These are phyloP conservation scores for Centruroides vittatus DNA, from an alignment of 1,140 invertebrate genomes.

Conservation along the genomic window DNA sequence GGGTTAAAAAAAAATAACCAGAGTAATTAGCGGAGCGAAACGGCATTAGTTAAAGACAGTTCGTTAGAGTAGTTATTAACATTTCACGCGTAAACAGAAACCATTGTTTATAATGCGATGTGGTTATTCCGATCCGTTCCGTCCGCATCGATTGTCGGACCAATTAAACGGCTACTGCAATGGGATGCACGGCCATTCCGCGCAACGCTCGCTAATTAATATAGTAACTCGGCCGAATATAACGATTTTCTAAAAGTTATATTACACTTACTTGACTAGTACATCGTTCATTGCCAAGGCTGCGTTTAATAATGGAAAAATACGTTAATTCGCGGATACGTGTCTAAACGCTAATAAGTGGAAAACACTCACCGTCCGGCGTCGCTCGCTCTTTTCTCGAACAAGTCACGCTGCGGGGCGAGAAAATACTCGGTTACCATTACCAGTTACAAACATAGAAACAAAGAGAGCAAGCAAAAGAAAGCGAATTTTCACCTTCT, in stretches of 20 bases:
- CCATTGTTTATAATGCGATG: constrained; percentile 4
- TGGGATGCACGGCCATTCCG: background rate
- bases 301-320: background rate
- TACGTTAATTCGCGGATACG: too few species aligned
- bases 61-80: constrained; percentile 1
- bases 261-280: background rate
- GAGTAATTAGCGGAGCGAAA: too few species aligned
- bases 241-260: constrained; percentile 1
- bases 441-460: background rate
- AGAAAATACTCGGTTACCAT: background rate
- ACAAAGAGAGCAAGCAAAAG: background rate
- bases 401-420: constrained; percentile 82
- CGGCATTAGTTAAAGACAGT: constrained; percentile 2
- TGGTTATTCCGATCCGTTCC: background rate
- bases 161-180: background rate
- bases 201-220: background rate
- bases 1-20: background rate
- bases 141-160: background rate
- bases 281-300: background rate
- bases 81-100: constrained; percentile 1
- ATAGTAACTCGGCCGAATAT: constrained; percentile 7
- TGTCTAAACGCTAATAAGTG: background rate
- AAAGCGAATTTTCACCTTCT: constrained; percentile 54
- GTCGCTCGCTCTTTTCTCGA: constrained; percentile 93
- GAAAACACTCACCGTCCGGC: constrained; percentile 83